Base-by-base conservation (phyloP, 2,888 invertebrate species). In the Nudaria mundana region DNA sequence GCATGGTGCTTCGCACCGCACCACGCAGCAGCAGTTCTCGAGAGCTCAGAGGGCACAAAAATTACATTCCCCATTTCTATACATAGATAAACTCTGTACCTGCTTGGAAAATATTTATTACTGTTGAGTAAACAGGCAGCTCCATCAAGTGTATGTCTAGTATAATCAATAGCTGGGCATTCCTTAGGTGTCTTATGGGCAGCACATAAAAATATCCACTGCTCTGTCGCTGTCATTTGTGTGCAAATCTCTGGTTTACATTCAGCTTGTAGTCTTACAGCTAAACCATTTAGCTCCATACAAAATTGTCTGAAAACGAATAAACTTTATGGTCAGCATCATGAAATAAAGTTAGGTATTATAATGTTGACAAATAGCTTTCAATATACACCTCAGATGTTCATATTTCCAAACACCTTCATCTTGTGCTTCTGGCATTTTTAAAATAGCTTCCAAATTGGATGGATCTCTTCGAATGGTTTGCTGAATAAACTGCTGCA, bases 341-440 rank as follows among this genome's bases (percentile, higher is more conserved):
- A n/a, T n/a, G n/a, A n/a, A n/a, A n/a, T n/a, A n/a, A n/a, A n/a
- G n/a, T n/a, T n/a, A n/a, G n/a, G n/a, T n/a, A n/a, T n/a, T n/a
- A n/a, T n/a, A n/a, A n/a, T n/a, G n/a, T n/a, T n/a, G n/a, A 13
- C 6, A 10, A 13, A 11, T 14, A 24, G 12, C 16, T 16, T 16
- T 14, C 13, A 3, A 10, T 8, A 2, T 1, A 10, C 80, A 95
- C 95, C 96, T 92, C 44, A 99, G 91, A 90, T 99, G 99, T 88
- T 99, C 99, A 80, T 99, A 99, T 87, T 99, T 99, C 99, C 99
- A 99, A 32, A 99, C 99, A 24, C 99, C 98, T 81, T 98, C 98
- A 76, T 99, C 98, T 83, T 98, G 98, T 12, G 96, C 94, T 62
- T 98, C 98, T 1, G 99, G 99, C 90, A 98, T 97, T 66, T 94